Evolutionary conservation across 2,888 invertebrate genomes (phyloP).

Genomic region (Caenorhabditis auriculariae): DNA sequence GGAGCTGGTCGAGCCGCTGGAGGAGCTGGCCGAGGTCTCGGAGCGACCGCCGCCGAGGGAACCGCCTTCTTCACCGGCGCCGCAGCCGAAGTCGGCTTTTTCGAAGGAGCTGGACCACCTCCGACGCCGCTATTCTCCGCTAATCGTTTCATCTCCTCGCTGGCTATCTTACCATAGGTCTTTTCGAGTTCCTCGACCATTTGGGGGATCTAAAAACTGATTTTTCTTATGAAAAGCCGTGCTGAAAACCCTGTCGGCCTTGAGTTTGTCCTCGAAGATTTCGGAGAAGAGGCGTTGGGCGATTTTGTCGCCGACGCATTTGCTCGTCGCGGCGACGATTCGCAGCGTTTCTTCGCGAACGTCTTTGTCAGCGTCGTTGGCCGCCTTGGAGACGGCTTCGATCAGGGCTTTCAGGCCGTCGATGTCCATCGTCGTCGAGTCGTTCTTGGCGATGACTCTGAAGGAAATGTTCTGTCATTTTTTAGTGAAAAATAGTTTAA

Average conservation of each 20-base stretch:
- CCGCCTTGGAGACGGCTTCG: conserved; percentile 17
- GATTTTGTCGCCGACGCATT: conserved; percentile 86
- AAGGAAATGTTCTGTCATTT: neutral
- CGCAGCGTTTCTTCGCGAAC: conserved; percentile 27
- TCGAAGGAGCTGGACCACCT: neutral
- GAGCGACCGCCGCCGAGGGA: neutral
- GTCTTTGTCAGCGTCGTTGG: conserved; percentile 31
- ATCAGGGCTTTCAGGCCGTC: conserved; percentile 65
- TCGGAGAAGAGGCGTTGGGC: conserved; percentile 83
- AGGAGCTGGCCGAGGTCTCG: neutral
- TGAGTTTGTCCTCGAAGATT: conserved; percentile 76
- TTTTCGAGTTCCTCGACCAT: conserved; percentile 15
- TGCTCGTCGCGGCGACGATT: conserved; percentile 87
- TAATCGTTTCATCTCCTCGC: conserved; percentile 24
- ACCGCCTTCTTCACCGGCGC: neutral
- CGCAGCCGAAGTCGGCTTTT: neutral
- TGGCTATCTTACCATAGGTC: conserved; percentile 17
- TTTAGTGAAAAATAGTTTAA: neutral
- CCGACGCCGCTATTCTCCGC: conserved; percentile 12
- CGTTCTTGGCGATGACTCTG: conserved; percentile 18
- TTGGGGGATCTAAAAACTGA: conserved; percentile 6
- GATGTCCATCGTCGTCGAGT: conserved; percentile 62
- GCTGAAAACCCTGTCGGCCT: conserved; percentile 85
- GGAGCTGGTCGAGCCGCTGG: neutral
- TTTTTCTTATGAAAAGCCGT: neutral